Percentiles rank a stretch among this genome's conserved stretches.
phyloP scores from a whole-genome alignment of 92 coral and sea anemone genomes.

The Paramuricea clavata region DNA sequence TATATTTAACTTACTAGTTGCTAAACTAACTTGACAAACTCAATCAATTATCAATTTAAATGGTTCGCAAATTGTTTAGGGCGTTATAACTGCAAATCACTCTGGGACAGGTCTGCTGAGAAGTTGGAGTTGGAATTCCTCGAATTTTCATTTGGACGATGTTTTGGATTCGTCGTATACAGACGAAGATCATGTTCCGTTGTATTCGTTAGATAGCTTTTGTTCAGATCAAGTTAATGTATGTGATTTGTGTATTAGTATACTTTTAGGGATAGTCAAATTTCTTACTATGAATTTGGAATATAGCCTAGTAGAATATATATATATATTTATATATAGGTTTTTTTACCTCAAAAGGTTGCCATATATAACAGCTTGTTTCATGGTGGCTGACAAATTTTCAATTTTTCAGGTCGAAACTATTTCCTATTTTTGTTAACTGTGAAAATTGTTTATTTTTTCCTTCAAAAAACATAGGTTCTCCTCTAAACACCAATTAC shows the following conservation, averaged over 20 bases:
- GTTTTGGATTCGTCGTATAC: constrained; percentile 75
- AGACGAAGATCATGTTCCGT: constrained; percentile 54
- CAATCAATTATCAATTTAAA: not conserved
- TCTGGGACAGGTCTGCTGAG: constrained; percentile 53
- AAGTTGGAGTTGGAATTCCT: constrained; percentile 79
- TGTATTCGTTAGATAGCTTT: constrained; percentile 66
- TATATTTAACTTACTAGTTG: too few relatives aligned
- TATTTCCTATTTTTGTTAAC: too few relatives aligned
- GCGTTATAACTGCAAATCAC: constrained; percentile 51
- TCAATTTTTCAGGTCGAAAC: too few relatives aligned
- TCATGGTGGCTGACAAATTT: too few relatives aligned
- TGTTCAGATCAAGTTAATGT: constrained; percentile 45
- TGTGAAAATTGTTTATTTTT: too few relatives aligned
- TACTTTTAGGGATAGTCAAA: not conserved
- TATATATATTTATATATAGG: too few relatives aligned
- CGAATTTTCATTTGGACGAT: constrained; percentile 76
- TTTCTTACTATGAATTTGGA: too few relatives aligned
- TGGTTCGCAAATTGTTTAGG: constrained; percentile 39
- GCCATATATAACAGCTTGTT: too few relatives aligned
- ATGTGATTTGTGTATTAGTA: not conserved
- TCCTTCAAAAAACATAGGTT: too few relatives aligned
- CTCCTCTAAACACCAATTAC: too few relatives aligned
- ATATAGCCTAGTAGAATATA: too few relatives aligned
- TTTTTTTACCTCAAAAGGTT: too few relatives aligned
- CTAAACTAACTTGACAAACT: not conserved